Evolutionary conservation across 2,113 vertebrate genomes (phyloP), one percentile per base, ranked within the genome.

Genomic region (Willisornis vidua): DNA sequence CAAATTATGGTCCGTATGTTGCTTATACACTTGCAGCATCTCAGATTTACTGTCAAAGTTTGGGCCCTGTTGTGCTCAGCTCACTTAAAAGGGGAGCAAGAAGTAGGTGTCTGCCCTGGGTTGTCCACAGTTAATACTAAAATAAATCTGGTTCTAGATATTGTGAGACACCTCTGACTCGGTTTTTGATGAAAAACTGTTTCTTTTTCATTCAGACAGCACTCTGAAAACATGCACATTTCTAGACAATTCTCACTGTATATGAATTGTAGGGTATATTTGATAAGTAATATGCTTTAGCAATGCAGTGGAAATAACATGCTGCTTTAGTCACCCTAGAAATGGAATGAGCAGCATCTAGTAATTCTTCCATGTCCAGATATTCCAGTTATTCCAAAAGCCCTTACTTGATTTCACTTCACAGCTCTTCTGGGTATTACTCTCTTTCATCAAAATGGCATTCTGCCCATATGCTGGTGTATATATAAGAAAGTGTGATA

Each of bases 331-430:
- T 74, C 67, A 83, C 82, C 51, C 62, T 73, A 80, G 49, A 66
- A 94, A 72, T 79, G 46, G 18, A 29, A 77, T 22, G n/a, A 85
- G 45, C 19, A 63, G 55, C 49, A 80, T 39, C 72, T 80, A 46
- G 54, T 77, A 91, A 92, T 90, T 25, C 37, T 75, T 87, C 70
- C 48, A 45, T 63, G n/a, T 49, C 71, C 67, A 79, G 63, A 66
- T 80, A 88, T 58, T 96, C n/a, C 77, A 77, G 77, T 81, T 87
- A 85, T 67, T 94, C 66, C 61, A 88, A 92, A 94, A 80, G 19
- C 71, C 59, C 41, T 51, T 59, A 54, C 39, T 90, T 2, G 1
- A 29, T 90, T 83, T 90, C 76, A 71, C 39, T 54, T 59, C 88
- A 88, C 54, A 73, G 54, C 62, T 85, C 82, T 88, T 46, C 67